phyloP scores from a whole-genome alignment of 2,888 invertebrate species.

The Polydrusus tereticollis region DNA sequence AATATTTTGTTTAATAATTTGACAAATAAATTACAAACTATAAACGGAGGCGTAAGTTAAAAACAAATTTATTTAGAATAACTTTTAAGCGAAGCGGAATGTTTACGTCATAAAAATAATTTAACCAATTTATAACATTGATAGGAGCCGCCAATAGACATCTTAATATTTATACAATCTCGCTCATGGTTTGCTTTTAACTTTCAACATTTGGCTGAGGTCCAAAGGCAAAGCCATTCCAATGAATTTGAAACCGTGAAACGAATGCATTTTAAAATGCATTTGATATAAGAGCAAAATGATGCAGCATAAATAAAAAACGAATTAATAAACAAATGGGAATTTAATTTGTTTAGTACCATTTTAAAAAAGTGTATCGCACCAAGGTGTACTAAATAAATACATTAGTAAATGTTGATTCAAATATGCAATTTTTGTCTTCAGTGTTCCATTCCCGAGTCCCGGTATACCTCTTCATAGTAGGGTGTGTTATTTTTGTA shows the following conservation, averaged over 20 bases:
- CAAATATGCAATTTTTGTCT: too few species aligned
- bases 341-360: too few species aligned
- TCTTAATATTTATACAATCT: slow-evolving; percentile 31
- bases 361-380: too few species aligned
- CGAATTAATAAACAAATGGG: too few species aligned
- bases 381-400: too few species aligned
- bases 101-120: slow-evolving; percentile 21
- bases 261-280: slow-evolving; percentile 10
- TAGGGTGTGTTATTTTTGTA: too few species aligned
- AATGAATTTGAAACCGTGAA: not conserved
- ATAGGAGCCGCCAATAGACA: slow-evolving; percentile 15
- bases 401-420: too few species aligned
- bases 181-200: not conserved
- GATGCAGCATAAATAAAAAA: not conserved
- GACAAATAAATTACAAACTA: slow-evolving; percentile 4
- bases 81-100: slow-evolving; percentile 11
- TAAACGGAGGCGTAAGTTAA: slow-evolving; percentile 15
- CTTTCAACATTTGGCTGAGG: slow-evolving; percentile 5
- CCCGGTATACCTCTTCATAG: too few species aligned
- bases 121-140: slow-evolving; percentile 16
- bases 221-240: slow-evolving; percentile 4
- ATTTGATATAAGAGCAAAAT: not conserved
- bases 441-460: too few species aligned
- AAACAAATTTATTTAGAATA: slow-evolving; percentile 20
- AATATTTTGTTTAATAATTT: slow-evolving; percentile 19